Base-by-base conservation (phyloP, 30 jellyfish, hydroid and myxozoan species). In the Pseudorhiza aurosa region DNA sequence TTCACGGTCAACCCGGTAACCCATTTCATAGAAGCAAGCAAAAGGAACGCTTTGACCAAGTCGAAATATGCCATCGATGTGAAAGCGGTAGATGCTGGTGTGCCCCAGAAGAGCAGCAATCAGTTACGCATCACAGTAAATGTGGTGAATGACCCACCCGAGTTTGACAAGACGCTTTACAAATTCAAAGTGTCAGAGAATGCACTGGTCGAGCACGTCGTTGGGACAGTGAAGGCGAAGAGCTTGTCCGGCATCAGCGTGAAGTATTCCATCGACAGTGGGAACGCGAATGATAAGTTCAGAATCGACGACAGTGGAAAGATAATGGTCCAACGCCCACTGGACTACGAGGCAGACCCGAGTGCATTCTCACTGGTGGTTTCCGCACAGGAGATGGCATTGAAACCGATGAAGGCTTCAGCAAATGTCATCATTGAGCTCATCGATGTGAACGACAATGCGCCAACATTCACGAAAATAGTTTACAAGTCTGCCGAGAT, bases 161-260 rank as follows among this genome's bases (percentile, higher is more conserved):
- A 42, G 25, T 93, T 93, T 46, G 46, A 42, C 25, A 49, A 74
- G n/a, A 49, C 58, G 15, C 72, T 93, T 19, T 93, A 93, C 68
- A 95, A 93, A 73, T 86, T 93, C 75, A 55, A 42, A 21, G 97
- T 87, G n/a, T 62, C 93, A 5, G 99, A 93, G 50, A 85, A 79
- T n/a, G 88, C 99, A 0, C 49, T 37, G 8, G 83, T 80, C 24
- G 99, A 94, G 64, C 18, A 68, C 8, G 55, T 51, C 8, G 78
- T 93, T 11, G 99, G 99, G 5, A 45, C 62, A 17, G 95, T 93
- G 37, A 27, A 29, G 3, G 99, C 97, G 4, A 65, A 77, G 36
- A 93, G 99, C 76, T 60, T 93, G 95, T 93, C 99, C 21, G 99
- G 99, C 15, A 93, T 93, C 10, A 74, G 85, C 37, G 76, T 93